Evolutionary conservation across 2,113 vertebrate genomes (phyloP), one percentile per base, ranked within the genome.

Genomic region (Leptosomus discolor): DNA sequence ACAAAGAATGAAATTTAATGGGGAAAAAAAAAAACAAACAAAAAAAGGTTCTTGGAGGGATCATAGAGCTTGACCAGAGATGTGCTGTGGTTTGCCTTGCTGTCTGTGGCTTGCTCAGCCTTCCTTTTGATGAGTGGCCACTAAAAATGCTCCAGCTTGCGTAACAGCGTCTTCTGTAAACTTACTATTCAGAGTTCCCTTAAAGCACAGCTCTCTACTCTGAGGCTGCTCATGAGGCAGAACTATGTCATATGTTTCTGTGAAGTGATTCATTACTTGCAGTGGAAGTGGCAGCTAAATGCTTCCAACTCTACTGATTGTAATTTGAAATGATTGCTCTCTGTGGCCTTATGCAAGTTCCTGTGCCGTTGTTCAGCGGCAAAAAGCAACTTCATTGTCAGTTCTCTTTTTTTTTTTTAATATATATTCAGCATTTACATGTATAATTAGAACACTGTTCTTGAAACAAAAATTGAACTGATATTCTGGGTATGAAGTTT

Each of bases 211-310:
- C 6, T 87, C 79, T 64, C 30, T 64, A 5, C 76, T 92, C 8
- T 1, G 79, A 83, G 92, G 46, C 83, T 51, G 37, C 22, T 80
- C 63, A 58, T 80, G 83, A 92, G 83, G 88, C 88, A 90, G 75
- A 93, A 53, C 95, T 75, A 13, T 92, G 92, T 96, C 90, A 30
- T 88, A 36, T 92, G 88, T 82, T 95, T 92, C 91, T 96, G 54
- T 94, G 88, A 85, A 96, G 43, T 96, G 95, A 96, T 94, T 94
- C 91, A 92, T 68, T 70, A 23, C 88, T 77, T 93, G 48, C 76
- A 77, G 56, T 95, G 76, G 79, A 96, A 96, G 86, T 89, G 58
- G 84, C 81, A 85, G 88, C 65, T 77, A 90, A 92, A 96, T 83
- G 58, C 76, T 81, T 95, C 64, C 75, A 88, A 19, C 73, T 78